Conservation (phyloP, 2,888 invertebrate genomes). For the Copidosoma aretas region DNA sequence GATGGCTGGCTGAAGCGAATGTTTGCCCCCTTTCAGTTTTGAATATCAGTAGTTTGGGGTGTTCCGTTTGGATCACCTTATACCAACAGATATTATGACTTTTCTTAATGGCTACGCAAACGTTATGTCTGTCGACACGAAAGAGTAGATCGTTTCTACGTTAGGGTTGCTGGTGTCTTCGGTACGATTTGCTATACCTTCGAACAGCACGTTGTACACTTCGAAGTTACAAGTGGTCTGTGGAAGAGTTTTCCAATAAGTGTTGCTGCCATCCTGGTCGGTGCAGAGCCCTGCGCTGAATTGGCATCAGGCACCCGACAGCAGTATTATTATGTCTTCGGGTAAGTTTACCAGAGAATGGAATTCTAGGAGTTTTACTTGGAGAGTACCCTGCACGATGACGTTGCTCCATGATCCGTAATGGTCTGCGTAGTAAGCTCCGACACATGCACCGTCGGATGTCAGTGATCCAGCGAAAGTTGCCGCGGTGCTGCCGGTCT, state of each 20-base stretch:
- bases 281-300: not conserved
- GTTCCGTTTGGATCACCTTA: no score
- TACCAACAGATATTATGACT: not conserved
- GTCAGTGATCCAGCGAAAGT: not conserved
- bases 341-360: constrained; percentile 20
- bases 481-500: not conserved
- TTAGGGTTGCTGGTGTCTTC: no score
- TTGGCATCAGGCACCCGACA: constrained; percentile 20
- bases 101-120: no score
- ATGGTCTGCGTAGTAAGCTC: constrained; percentile 39
- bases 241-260: not conserved
- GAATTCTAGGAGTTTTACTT: constrained; percentile 19
- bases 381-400: constrained; percentile 27
- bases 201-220: constrained; percentile 40
- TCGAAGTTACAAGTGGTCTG: constrained; percentile 25
- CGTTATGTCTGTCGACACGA: no score
- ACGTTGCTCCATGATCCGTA: constrained; percentile 39
- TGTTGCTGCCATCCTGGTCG: not conserved
- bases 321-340: constrained; percentile 25
- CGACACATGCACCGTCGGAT: constrained; percentile 32
- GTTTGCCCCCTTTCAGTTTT: constrained; percentile 25
- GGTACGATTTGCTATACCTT: constrained; percentile 29
- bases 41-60: not conserved
- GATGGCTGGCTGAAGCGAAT: no score
- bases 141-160: no score